These are phyloP conservation scores for Propsilocerus akamusi DNA, from an alignment of 1,140 invertebrate genomes.

Conservation along the genomic window DNA sequence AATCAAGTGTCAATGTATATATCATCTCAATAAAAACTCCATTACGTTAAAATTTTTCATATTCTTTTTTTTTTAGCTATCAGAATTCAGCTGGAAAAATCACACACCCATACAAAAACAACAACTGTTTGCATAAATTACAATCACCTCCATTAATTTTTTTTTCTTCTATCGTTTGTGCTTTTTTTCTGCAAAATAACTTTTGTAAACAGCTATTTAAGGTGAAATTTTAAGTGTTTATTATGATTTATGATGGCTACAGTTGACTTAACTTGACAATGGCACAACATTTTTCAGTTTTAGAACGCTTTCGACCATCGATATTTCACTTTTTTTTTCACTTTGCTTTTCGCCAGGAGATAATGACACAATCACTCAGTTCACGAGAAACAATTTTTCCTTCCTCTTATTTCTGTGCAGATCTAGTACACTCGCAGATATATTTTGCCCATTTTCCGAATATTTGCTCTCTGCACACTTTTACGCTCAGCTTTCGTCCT, in stretches of 20 bases:
- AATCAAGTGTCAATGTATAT: background rate
- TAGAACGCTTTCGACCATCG: background rate
- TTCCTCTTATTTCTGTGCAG: too few relatives aligned
- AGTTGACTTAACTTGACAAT: background rate
- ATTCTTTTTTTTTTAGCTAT: too few relatives aligned
- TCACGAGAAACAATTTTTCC: background rate
- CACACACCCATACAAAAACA: background rate
- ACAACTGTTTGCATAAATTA: conserved; percentile 2
- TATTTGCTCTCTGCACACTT: background rate
- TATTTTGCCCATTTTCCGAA: background rate
- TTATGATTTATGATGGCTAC: too few relatives aligned
- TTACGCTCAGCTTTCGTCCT: background rate
- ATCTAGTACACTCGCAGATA: background rate
- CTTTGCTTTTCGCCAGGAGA: background rate
- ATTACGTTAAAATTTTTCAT: background rate
- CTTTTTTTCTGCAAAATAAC: background rate
- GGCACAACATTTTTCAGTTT: background rate
- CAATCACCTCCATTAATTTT: background rate
- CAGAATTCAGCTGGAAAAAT: too few relatives aligned
- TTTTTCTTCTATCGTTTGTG: background rate
- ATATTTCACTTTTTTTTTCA: background rate
- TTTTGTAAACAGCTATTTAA: background rate
- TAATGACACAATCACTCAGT: background rate
- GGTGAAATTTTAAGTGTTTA: background rate
- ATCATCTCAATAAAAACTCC: background rate